Evolutionary conservation across 2,888 invertebrate genomes (phyloP).

Genomic region (Melieria picta): DNA sequence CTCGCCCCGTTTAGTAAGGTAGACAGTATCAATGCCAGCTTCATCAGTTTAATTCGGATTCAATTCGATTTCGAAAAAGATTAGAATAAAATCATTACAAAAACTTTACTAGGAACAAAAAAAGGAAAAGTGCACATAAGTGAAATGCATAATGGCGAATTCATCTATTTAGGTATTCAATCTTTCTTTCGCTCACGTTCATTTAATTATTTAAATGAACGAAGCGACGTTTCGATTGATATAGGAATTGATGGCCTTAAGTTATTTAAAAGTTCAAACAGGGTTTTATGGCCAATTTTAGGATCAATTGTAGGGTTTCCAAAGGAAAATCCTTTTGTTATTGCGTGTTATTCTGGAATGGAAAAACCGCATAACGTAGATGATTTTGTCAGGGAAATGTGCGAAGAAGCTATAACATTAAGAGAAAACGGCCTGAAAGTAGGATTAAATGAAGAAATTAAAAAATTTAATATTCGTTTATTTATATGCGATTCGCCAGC

Average conservation of each 20-base stretch:
- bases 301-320: conserved; percentile 27
- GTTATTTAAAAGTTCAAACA: background rate
- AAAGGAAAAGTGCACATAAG: too few relatives aligned
- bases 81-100: too few relatives aligned
- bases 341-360: conserved; percentile 33
- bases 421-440: conserved; percentile 14
- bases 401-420: conserved; percentile 12
- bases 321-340: conserved; percentile 21
- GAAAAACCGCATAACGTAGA: conserved; percentile 24
- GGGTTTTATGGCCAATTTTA: conserved; percentile 25
- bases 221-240: too few relatives aligned
- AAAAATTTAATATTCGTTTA: conserved; percentile 23
- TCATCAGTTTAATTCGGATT: too few relatives aligned
- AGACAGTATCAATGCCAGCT: too few relatives aligned
- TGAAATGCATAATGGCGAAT: background rate
- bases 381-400: conserved; percentile 27
- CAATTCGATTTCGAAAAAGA: too few relatives aligned
- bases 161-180: conserved; percentile 10
- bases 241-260: too few relatives aligned
- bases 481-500: conserved; percentile 35
- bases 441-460: conserved; percentile 4
- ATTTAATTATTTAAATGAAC: too few relatives aligned
- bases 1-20: too few relatives aligned
- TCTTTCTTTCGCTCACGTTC: too few relatives aligned
- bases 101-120: background rate